Evolutionary conservation across 2,888 invertebrate genomes (phyloP).

Genomic region (Seladonia tumulorum): DNA sequence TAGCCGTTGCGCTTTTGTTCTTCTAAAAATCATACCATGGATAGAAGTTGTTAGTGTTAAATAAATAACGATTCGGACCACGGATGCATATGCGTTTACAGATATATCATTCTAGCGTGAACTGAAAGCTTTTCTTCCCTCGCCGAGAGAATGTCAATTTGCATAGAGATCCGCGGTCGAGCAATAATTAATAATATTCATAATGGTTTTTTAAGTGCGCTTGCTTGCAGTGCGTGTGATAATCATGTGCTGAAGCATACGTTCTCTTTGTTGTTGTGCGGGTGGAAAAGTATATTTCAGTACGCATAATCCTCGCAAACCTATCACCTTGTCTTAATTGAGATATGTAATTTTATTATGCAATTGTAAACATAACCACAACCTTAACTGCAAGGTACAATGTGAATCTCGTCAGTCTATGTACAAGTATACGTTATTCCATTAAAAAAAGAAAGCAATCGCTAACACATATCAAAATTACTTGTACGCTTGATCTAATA

Average conservation of each 20-base stretch:
- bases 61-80: slow-evolving; percentile 31
- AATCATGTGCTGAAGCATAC: slow-evolving; percentile 48
- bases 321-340: slow-evolving; percentile 24
- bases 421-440: slow-evolving; percentile 53
- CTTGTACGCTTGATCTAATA: slow-evolving; percentile 48
- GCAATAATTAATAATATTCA: slow-evolving; percentile 51
- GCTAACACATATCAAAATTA: slow-evolving; percentile 38
- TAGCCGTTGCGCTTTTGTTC: neutral
- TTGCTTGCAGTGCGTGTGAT: slow-evolving; percentile 46
- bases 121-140: neutral
- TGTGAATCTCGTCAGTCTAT: slow-evolving; percentile 51
- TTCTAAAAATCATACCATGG: slow-evolving; percentile 20
- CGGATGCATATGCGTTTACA: slow-evolving; percentile 4
- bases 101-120: neutral
- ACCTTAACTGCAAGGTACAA: slow-evolving; percentile 59
- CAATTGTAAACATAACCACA: slow-evolving; percentile 61
- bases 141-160: neutral
- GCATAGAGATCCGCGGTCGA: slow-evolving; percentile 8
- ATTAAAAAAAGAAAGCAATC: slow-evolving; percentile 55
- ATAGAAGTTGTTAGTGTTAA: slow-evolving; percentile 9
- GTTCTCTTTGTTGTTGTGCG: slow-evolving; percentile 12
- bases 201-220: slow-evolving; percentile 35
- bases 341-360: slow-evolving; percentile 23
- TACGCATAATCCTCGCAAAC: slow-evolving; percentile 34
- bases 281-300: slow-evolving; percentile 27